Conservation (phyloP, 1,140 invertebrate species). For the Stenopsyche tienmushanensis region DNA sequence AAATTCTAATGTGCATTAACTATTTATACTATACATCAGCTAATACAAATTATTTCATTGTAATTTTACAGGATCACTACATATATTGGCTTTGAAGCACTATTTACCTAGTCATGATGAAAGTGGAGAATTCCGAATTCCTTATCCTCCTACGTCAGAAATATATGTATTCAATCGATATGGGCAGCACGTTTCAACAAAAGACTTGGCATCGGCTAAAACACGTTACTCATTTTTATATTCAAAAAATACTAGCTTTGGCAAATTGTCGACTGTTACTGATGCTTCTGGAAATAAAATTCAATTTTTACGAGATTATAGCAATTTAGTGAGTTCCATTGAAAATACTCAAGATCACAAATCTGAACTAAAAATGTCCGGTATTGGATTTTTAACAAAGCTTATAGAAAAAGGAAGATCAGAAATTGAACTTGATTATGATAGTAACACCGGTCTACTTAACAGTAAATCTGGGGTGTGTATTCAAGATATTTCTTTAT, state of each 20-base stretch:
- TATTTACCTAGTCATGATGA: conserved; percentile 87
- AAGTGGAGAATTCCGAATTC: conserved; percentile 89
- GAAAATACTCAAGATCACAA: conserved; percentile 93
- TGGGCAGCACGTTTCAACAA: conserved; percentile 92
- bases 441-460: conserved; percentile 76
- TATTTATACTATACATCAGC: neutral
- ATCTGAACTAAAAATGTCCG: conserved; percentile 84
- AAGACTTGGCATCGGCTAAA: conserved; percentile 89
- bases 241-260: conserved; percentile 94
- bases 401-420: conserved; percentile 77
- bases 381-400: conserved; percentile 81
- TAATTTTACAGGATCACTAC: conserved; percentile 66
- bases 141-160: conserved; percentile 87
- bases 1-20: neutral
- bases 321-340: conserved; percentile 86
- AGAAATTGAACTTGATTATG: conserved; percentile 83
- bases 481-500: conserved; percentile 40
- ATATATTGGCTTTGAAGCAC: conserved; percentile 86
- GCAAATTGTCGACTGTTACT: conserved; percentile 88
- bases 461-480: conserved; percentile 76
- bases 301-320: conserved; percentile 87
- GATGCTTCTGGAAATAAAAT: conserved; percentile 93
- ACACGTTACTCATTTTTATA: conserved; percentile 93
- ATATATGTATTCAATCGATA: conserved; percentile 93
- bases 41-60: neutral